phyloP scores from a whole-genome alignment of 1,140 invertebrate species.

The Ctenoplectra terminalis region DNA sequence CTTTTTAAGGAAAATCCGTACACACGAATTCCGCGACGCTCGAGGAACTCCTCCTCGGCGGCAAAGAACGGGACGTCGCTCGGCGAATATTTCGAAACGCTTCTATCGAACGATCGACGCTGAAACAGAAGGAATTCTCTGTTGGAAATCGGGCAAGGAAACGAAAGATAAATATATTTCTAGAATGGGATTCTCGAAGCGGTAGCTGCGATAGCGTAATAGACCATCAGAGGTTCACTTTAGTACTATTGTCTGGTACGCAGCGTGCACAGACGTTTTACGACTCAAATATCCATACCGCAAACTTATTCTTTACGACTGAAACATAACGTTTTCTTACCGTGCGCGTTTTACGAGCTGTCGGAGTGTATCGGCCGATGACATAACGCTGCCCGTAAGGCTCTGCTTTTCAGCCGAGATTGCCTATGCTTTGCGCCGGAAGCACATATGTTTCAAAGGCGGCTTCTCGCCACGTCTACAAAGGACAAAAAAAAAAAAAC shows the following conservation, averaged over 20 bases:
- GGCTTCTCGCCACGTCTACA: slow-evolving; percentile 18
- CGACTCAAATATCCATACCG: background rate
- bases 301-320: background rate
- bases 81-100: background rate
- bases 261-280: background rate
- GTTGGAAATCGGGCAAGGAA: background rate
- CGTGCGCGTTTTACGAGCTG: slow-evolving; percentile 14
- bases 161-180: background rate
- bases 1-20: slow-evolving; percentile 25
- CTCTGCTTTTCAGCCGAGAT: slow-evolving; percentile 50
- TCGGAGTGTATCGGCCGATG: slow-evolving; percentile 49
- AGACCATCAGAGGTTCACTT: background rate
- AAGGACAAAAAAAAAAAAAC: background rate
- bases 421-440: slow-evolving; percentile 42
- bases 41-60: background rate
- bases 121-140: background rate
- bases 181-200: background rate
- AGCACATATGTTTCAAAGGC: slow-evolving; percentile 61
- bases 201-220: background rate
- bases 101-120: slow-evolving; percentile 3
- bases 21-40: background rate
- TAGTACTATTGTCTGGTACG: background rate
- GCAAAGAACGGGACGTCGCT: background rate
- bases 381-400: slow-evolving; percentile 41
- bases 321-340: slow-evolving; percentile 17